Evolutionary conservation across 2,888 invertebrate species (phyloP).

Genomic region (Disparrhopalites patrizii): DNA sequence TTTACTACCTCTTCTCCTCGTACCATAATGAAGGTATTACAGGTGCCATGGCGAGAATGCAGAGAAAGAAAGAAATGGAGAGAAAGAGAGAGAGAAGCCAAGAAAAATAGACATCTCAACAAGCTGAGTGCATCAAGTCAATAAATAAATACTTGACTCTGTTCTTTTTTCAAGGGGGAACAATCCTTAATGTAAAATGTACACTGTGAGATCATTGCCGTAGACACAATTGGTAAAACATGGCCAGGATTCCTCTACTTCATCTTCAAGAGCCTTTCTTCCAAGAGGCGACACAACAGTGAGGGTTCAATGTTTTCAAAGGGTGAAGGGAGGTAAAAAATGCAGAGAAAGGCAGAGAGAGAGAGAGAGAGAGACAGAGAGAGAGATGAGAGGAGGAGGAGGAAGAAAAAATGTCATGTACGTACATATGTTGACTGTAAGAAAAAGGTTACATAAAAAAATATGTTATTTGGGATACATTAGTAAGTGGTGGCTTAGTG

Average conservation of each 20-base stretch:
- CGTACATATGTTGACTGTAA: too few species aligned
- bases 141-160: constrained; percentile 22
- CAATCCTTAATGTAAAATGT: not conserved
- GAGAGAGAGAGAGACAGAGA: not conserved
- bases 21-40: not conserved
- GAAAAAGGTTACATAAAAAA: too few species aligned
- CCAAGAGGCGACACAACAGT: too few species aligned
- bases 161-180: not conserved
- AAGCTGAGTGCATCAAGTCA: constrained; percentile 11
- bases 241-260: too few species aligned
- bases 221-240: not conserved
- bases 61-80: too few species aligned
- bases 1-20: not conserved
- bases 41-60: too few species aligned
- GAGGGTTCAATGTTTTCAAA: constrained; percentile 17
- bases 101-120: constrained; percentile 12
- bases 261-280: not conserved
- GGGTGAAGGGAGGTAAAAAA: constrained; percentile 4
- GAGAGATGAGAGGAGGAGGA: not conserved
- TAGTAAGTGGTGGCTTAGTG: too few species aligned
- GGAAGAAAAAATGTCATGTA: constrained; percentile 12
- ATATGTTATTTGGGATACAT: too few species aligned
- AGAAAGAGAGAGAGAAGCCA: too few species aligned
- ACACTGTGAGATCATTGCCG: not conserved
- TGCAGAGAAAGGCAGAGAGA: not conserved